Conservation (phyloP, 2,888 invertebrate species). For the Temnothorax unifasciatus region DNA sequence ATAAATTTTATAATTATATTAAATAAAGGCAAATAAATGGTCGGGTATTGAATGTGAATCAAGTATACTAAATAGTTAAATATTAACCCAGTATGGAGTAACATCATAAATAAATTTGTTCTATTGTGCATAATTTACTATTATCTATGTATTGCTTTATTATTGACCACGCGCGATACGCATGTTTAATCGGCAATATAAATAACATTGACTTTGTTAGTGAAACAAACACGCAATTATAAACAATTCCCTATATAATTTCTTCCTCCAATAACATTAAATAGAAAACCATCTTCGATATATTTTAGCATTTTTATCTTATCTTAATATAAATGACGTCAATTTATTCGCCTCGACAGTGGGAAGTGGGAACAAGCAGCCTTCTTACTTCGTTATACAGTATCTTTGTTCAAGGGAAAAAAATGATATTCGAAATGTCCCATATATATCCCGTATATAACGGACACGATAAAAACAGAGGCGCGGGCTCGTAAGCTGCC, state of each 20-base stretch:
- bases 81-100: background rate
- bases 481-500: constrained; percentile 44
- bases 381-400: background rate
- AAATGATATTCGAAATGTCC: constrained; percentile 2
- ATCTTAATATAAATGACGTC: background rate
- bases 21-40: background rate
- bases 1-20: background rate
- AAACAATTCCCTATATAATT: background rate
- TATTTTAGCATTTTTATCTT: background rate
- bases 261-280: background rate
- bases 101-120: constrained; percentile 3
- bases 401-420: background rate
- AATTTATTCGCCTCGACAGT: background rate
- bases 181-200: background rate
- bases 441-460: constrained; percentile 33
- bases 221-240: background rate
- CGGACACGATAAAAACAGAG: constrained; percentile 49
- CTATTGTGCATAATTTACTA: constrained; percentile 7
- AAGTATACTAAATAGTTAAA: background rate
- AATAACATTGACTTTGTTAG: background rate
- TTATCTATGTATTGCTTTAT: background rate
- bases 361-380: background rate
- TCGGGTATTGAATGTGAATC: background rate
- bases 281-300: background rate
- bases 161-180: background rate